Conservation (phyloP, 2,113 vertebrate species). For the Pristiophorus japonicus region DNA sequence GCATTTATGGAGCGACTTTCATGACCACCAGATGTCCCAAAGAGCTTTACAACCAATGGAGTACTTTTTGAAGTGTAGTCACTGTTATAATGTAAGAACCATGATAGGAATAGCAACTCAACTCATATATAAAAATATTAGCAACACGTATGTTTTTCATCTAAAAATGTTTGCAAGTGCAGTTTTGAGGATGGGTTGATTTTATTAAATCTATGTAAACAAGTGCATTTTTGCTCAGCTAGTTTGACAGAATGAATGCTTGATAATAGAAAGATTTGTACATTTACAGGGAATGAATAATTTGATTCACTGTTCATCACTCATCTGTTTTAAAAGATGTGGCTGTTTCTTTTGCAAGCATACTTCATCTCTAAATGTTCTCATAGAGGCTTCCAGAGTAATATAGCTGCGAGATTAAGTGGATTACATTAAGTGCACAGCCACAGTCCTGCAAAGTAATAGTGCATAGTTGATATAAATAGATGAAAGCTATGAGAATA, state of each 20-base stretch:
- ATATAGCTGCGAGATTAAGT: background rate
- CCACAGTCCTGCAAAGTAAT: background rate
- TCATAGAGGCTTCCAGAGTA: background rate
- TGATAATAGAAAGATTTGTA: background rate
- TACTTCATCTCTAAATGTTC: background rate
- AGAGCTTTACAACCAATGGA: too few species aligned
- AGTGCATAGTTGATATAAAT: background rate
- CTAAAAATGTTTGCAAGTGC: background rate
- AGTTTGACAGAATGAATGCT: slow-evolving; percentile 17
- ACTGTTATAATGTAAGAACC: background rate
- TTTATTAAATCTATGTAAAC: background rate
- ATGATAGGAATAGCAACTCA: background rate
- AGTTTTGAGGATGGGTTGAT: background rate
- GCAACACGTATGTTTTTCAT: background rate
- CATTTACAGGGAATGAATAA: background rate
- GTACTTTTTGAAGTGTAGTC: too few species aligned
- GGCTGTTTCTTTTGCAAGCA: background rate
- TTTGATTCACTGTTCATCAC: background rate
- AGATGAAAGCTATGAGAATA: background rate
- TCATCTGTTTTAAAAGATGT: background rate
- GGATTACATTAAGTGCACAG: background rate
- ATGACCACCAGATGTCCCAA: too few species aligned
- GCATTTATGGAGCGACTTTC: too few species aligned
- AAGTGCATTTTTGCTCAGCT: background rate
- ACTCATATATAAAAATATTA: background rate